Evolutionary conservation across 2,888 invertebrate genomes (phyloP).

Genomic region (Rotaria socialis): DNA sequence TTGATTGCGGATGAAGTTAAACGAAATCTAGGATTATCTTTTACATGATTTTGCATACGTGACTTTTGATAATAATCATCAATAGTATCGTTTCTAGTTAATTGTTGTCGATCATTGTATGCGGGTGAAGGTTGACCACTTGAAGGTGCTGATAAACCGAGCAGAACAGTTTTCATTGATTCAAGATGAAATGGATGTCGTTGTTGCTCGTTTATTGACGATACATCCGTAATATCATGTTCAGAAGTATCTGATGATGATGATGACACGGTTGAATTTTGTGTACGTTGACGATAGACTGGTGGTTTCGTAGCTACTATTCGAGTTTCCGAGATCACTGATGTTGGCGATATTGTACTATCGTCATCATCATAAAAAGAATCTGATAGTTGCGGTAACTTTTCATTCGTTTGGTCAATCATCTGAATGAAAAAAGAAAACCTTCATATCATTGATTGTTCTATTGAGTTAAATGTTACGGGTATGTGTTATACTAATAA

Average conservation of each 20-base stretch:
- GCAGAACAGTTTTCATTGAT: neutral
- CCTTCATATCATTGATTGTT: neutral
- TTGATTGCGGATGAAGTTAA: slow-evolving; percentile 45
- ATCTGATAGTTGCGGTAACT: neutral
- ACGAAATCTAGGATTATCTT: neutral
- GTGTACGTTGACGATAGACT: neutral
- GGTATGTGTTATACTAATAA: too few species aligned
- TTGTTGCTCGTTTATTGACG: neutral
- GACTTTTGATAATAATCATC: neutral
- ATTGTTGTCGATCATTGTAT: neutral
- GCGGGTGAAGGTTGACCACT: neutral
- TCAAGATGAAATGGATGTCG: slow-evolving; percentile 7
- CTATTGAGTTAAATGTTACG: neutral
- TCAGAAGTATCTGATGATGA: neutral
- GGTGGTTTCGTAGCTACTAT: slow-evolving; percentile 27
- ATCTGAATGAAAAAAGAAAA: neutral
- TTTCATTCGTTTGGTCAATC: neutral
- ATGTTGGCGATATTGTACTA: neutral
- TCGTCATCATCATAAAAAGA: too few species aligned
- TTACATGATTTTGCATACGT: neutral
- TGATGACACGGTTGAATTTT: neutral
- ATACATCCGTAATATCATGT: neutral
- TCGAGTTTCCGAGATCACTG: neutral
- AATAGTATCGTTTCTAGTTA: neutral
- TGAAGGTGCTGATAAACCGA: neutral